These are phyloP conservation scores for Chlorops oryzae DNA, from an alignment of 1,140 invertebrate genomes.

Conservation along the genomic window DNA sequence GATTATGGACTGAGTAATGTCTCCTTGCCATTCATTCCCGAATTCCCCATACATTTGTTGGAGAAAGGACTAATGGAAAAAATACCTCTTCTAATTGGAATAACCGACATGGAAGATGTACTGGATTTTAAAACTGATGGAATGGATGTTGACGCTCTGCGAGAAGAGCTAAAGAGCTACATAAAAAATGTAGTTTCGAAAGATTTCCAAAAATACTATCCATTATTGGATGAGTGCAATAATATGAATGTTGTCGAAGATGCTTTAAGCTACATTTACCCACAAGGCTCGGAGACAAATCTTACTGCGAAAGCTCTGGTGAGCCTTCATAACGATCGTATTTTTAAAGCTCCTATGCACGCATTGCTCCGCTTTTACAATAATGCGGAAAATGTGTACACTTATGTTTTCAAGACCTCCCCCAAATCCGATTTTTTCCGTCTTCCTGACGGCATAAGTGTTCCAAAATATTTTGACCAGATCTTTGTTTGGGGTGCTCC, in stretches of 20 bases:
- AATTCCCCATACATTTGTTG: constrained; percentile 58
- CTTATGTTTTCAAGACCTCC: constrained; percentile 71
- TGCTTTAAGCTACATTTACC: constrained; percentile 68
- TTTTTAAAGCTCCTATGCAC: constrained; percentile 63
- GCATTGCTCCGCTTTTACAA: constrained; percentile 59
- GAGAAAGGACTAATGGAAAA: constrained; percentile 55
- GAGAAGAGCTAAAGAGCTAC: constrained; percentile 54
- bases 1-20: constrained; percentile 64
- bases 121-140: constrained; percentile 55
- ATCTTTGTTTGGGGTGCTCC: constrained; percentile 73
- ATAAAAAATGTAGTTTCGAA: constrained; percentile 56
- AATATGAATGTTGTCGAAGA: constrained; percentile 66
- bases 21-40: constrained; percentile 59
- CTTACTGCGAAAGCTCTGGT: constrained; percentile 55
- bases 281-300: constrained; percentile 54
- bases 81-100: constrained; percentile 66
- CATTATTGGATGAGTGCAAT: constrained; percentile 55
- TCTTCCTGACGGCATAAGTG: constrained; percentile 66
- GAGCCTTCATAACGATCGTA: constrained; percentile 66
- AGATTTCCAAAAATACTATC: constrained; percentile 50
- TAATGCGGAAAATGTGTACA: constrained; percentile 54
- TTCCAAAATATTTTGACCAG: constrained; percentile 71
- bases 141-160: constrained; percentile 50
- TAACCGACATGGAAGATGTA: constrained; percentile 72
- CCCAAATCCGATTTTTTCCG: constrained; percentile 58